Evolutionary conservation across 2,797 vertebrate genomes (phyloP).

Genomic region (Eulemur albifrons): DNA sequence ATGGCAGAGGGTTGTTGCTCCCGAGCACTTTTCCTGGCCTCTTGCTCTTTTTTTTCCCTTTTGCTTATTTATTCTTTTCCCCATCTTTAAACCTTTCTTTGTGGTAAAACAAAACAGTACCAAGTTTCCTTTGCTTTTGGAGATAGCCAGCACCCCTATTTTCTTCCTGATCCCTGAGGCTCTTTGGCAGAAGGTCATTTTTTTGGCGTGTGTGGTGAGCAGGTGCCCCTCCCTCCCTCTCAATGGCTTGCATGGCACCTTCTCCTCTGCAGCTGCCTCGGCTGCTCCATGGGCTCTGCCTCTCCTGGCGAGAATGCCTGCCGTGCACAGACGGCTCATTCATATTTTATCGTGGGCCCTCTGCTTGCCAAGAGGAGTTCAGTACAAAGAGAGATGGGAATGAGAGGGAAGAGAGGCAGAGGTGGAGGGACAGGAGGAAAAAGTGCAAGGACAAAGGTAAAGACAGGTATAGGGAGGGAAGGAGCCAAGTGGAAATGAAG

Average conservation of each 20-base stretch:
- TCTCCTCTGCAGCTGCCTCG: constrained; percentile 46
- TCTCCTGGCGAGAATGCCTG: constrained; percentile 60
- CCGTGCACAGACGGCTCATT: constrained; percentile 77
- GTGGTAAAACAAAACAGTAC: neutral
- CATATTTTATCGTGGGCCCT: constrained; percentile 77
- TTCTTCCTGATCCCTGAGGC: neutral
- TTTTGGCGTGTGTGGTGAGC: neutral
- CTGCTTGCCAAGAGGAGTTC: constrained; percentile 70
- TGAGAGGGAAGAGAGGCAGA: constrained; percentile 4
- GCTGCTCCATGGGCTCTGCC: constrained; percentile 37
- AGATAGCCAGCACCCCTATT: neutral
- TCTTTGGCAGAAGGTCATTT: neutral
- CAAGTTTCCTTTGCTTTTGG: neutral
- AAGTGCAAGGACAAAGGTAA: neutral
- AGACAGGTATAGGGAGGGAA: neutral
- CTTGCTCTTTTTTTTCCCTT: neutral
- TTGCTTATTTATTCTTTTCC: neutral
- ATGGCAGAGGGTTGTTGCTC: neutral
- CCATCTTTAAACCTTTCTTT: neutral
- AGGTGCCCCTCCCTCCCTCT: neutral
- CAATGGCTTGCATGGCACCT: neutral
- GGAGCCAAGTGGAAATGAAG: neutral
- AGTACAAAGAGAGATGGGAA: constrained; percentile 20
- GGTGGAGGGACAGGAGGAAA: neutral
- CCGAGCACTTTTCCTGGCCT: neutral